These are phyloP conservation scores for Rhyacophila brunnea DNA, from an alignment of 1,140 invertebrate genomes.

Conservation along the genomic window DNA sequence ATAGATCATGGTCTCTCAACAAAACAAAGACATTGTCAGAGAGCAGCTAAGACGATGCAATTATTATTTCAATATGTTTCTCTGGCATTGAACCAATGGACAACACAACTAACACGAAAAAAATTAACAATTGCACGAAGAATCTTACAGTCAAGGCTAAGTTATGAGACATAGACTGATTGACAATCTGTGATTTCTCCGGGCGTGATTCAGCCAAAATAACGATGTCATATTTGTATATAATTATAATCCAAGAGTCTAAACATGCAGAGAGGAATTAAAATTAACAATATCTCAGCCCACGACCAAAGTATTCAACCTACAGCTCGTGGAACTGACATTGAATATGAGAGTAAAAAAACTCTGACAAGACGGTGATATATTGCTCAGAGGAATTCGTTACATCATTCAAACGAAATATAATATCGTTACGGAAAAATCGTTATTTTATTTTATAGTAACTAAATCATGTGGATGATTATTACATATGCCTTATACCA, in stretches of 20 bases:
- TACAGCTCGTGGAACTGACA: no score
- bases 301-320: no score
- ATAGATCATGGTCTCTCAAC: no score
- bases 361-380: not conserved
- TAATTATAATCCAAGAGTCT: not conserved
- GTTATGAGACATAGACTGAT: not conserved
- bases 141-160: not conserved
- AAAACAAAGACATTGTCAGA: no score
- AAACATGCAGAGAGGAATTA: not conserved
- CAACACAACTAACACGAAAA: not conserved
- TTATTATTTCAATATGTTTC: not conserved
- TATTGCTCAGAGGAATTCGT: no score
- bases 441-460: no score
- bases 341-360: not conserved
- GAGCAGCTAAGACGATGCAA: no score
- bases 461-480: no score
- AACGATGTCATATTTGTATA: slow-evolving; percentile 1
- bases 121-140: not conserved
- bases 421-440: no score
- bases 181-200: slow-evolving; percentile 7
- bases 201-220: not conserved
- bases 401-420: no score
- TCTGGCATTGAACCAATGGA: slow-evolving; percentile 1
- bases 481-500: no score
- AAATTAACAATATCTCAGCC: no score